Conservation (phyloP, 2,888 invertebrate species). For the Thumatha senex region DNA sequence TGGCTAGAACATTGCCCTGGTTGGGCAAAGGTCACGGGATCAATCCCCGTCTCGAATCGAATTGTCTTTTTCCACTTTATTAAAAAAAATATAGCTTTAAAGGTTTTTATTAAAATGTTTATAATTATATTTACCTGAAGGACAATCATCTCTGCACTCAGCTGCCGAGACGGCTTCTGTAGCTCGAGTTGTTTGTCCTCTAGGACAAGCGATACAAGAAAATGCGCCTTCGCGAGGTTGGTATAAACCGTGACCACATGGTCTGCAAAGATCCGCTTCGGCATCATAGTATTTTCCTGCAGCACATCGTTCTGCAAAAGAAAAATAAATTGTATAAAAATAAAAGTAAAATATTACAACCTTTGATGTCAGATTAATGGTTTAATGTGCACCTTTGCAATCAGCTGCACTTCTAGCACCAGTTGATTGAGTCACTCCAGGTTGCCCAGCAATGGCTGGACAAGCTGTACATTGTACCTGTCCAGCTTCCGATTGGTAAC, state of each 20-base stretch:
- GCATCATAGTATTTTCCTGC: slow-evolving; percentile 97
- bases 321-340: background rate
- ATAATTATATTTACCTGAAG: slow-evolving; percentile 75
- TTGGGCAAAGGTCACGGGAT: too few species aligned
- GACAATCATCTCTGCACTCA: slow-evolving; percentile 96
- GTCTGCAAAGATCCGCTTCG: slow-evolving; percentile 92
- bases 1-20: too few species aligned
- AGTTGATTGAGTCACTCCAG: slow-evolving; percentile 93
- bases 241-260: slow-evolving; percentile 97
- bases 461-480: slow-evolving; percentile 95
- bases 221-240: slow-evolving; percentile 96
- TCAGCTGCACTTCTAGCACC: slow-evolving; percentile 95
- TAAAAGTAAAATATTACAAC: background rate
- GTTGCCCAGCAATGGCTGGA: slow-evolving; percentile 94
- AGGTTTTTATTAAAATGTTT: too few species aligned
- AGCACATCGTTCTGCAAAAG: slow-evolving; percentile 90
- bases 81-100: too few species aligned
- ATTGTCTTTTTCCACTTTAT: too few species aligned
- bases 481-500: slow-evolving; percentile 96
- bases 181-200: slow-evolving; percentile 96
- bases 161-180: slow-evolving; percentile 93
- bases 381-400: slow-evolving; percentile 87
- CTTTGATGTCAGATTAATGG: background rate
- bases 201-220: slow-evolving; percentile 93
- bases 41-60: too few species aligned